Evolutionary conservation across 2,888 invertebrate genomes (phyloP), one percentile per base, ranked within the genome.

Genomic region (Orgyia antiqua): DNA sequence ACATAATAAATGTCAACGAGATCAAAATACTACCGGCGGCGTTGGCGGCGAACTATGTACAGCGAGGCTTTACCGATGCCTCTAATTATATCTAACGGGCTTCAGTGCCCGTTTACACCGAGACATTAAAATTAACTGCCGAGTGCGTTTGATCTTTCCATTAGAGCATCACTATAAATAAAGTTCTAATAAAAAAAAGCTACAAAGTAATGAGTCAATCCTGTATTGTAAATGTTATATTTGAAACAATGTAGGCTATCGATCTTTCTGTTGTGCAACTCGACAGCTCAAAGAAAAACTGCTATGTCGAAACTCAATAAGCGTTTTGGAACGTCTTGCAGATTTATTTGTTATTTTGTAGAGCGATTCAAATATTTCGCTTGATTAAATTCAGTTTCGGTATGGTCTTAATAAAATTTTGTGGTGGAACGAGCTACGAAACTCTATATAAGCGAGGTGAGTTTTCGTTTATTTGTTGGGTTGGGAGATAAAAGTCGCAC

Each of bases 91-190:
- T 75, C 78, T 72, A 78, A 68, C 78, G 64, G 58, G 66, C 45
- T 58, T 58, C 63, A 57, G 61, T 72, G 65, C 67, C 42, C 73
- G 73, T 72, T 74, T 74, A 76, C 79, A 80, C 71, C 58, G 75
- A 75, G 82, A 80, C 83, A 83, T 83, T 82, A 84, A 86, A 83
- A 83, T 83, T 80, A 83, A 83, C 82, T 78, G 69, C 71, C 63
- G 66, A 63, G 57, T 59, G 63, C 82, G 70, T 86, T 84, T 86
- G 84, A 86, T 86, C 84, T 86, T 84, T 83, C 80, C 83, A 83
- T 83, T 83, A 84, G 75, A 67, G 66, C 68, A 68, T 53, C 54
- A 56, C 78, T 80, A 74, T 80, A 82, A 78, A 83, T 79, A 79
- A 59, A 62, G 58, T 62, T 65, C 61, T 63, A 68, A 68, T 70